phyloP scores from a whole-genome alignment of 2,888 invertebrate species.

The Hermodice carunculata region DNA sequence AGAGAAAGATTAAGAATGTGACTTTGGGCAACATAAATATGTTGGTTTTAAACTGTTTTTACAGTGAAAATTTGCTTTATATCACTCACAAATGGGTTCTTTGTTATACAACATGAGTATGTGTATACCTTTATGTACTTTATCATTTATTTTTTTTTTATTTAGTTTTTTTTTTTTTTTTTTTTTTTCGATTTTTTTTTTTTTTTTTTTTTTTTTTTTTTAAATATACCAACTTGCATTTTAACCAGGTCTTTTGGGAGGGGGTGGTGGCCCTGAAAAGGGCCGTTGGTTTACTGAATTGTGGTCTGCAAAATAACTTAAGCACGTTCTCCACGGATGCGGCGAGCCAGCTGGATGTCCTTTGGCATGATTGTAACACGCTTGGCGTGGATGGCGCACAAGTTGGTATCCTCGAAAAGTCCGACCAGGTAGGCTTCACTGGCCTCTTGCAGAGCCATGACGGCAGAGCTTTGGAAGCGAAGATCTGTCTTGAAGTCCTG shows the following conservation, averaged over 20 bases:
- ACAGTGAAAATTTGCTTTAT: too few relatives aligned
- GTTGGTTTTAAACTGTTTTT: too few relatives aligned
- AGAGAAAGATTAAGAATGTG: too few relatives aligned
- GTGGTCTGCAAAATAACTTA: constrained; percentile 37
- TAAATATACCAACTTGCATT: too few relatives aligned
- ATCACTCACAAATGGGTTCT: too few relatives aligned
- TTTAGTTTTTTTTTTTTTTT: too few relatives aligned
- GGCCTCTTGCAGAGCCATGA: constrained; percentile 66
- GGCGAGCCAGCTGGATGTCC: constrained; percentile 95
- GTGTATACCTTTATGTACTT: too few relatives aligned
- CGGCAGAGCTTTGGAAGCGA: constrained; percentile 69
- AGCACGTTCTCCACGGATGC: constrained; percentile 93
- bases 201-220: too few relatives aligned
- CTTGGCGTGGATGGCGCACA: constrained; percentile 98
- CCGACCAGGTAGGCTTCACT: constrained; percentile 71
- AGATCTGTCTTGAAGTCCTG: constrained; percentile 71
- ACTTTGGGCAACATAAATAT: too few relatives aligned
- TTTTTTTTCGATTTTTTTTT: too few relatives aligned
- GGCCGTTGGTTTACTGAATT: background rate
- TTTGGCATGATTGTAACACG: constrained; percentile 98
- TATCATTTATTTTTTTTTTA: too few relatives aligned
- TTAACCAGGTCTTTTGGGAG: background rate
- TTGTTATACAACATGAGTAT: constrained; percentile 88
- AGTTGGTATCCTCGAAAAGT: constrained; percentile 96
- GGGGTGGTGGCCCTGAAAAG: constrained; percentile 7